Conservation (phyloP, 2,113 vertebrate genomes). For the Leiothrix lutea region DNA sequence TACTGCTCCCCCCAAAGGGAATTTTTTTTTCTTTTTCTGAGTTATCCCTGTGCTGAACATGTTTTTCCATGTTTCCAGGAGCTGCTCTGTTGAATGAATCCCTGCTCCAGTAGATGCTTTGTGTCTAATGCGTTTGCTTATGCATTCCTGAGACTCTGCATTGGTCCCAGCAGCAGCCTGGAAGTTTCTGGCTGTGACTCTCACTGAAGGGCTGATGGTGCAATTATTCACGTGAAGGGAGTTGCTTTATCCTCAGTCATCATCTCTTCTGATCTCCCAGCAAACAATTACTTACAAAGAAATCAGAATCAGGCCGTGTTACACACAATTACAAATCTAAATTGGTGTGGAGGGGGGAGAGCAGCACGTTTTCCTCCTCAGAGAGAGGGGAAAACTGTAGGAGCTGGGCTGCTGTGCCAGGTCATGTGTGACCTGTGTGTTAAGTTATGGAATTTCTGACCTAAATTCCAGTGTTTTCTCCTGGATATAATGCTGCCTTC, state of each 20-base stretch:
- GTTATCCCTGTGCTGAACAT: background rate
- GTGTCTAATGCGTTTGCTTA: background rate
- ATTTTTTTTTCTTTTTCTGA: background rate
- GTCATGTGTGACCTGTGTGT: slow-evolving; percentile 25
- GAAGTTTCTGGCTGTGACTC: background rate
- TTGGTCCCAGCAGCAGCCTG: background rate
- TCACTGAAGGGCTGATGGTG: background rate
- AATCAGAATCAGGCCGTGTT: background rate
- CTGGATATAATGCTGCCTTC: background rate
- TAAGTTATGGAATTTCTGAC: slow-evolving; percentile 35
- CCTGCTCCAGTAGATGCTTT: background rate
- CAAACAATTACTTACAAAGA: background rate
- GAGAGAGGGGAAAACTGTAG: background rate
- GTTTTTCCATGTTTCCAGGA: background rate
- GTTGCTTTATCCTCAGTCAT: background rate
- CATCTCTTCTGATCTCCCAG: background rate
- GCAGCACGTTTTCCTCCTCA: background rate
- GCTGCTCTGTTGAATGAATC: background rate
- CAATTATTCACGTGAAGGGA: background rate
- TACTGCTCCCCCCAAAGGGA: background rate
- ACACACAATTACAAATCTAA: background rate
- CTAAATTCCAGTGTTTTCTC: slow-evolving; percentile 26
- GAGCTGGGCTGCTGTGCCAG: slow-evolving; percentile 11
- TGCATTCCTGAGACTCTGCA: slow-evolving; percentile 10
- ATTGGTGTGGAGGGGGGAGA: background rate